Percentiles rank a stretch among this genome's conserved stretches.
Evolutionary conservation across 2,888 invertebrate species (phyloP).

Genomic region (Leucophenga maculata): DNA sequence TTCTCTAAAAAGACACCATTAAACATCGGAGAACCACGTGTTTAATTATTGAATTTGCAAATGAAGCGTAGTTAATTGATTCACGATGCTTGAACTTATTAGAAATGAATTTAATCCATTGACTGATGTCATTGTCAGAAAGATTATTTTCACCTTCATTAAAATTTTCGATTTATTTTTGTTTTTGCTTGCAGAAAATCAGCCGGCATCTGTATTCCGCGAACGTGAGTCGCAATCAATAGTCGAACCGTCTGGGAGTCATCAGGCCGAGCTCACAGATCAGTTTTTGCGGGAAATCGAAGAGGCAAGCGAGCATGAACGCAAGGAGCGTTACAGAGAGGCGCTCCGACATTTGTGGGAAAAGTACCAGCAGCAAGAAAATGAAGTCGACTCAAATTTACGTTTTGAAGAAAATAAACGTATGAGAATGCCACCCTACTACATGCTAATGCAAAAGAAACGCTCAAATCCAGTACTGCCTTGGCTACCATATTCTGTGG

Average conservation of each 20-base stretch:
- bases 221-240: constrained; percentile 60
- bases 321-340: constrained; percentile 68
- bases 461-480: constrained; percentile 71
- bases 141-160: too few relatives aligned
- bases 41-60: too few relatives aligned
- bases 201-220: constrained; percentile 63
- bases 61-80: too few relatives aligned
- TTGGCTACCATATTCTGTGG: constrained; percentile 69
- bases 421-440: constrained; percentile 66
- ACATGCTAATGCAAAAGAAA: constrained; percentile 70
- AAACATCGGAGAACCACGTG: too few relatives aligned
- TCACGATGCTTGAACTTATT: too few relatives aligned
- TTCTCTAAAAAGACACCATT: too few relatives aligned
- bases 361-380: constrained; percentile 69
- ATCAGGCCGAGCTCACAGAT: constrained; percentile 66
- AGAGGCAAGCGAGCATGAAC: constrained; percentile 67
- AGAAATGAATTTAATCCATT: too few relatives aligned
- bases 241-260: constrained; percentile 32
- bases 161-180: neutral
- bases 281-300: constrained; percentile 71
- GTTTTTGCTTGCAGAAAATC: constrained; percentile 44
- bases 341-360: constrained; percentile 69
- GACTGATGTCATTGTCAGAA: too few relatives aligned
- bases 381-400: constrained; percentile 46
- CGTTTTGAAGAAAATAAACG: constrained; percentile 45